Evolutionary conservation across 1,140 invertebrate genomes (phyloP).

Genomic region (Steinernema feltiae): DNA sequence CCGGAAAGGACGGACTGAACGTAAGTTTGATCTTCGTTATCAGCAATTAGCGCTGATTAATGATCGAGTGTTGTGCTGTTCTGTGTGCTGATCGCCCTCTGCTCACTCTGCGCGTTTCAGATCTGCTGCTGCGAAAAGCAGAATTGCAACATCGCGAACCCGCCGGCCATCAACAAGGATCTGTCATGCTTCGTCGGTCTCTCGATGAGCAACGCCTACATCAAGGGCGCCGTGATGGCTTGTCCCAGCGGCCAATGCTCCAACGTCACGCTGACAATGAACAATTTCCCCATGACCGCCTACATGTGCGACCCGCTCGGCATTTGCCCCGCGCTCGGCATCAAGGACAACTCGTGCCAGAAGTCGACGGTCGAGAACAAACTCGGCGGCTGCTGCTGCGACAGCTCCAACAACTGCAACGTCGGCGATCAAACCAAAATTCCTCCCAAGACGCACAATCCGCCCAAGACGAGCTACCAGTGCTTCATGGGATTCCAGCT

Average conservation of each 20-base stretch:
- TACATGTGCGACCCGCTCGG: background rate
- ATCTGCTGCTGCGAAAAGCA: background rate
- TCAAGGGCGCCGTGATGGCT: constrained; percentile 6
- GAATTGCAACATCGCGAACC: background rate
- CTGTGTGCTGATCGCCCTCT: background rate
- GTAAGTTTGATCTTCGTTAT: background rate
- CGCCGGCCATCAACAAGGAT: constrained; percentile 6
- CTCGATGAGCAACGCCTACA: constrained; percentile 21
- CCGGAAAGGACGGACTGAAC: background rate
- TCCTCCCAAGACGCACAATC: background rate
- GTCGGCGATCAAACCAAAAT: background rate
- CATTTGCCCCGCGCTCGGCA: background rate
- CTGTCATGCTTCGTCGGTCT: background rate
- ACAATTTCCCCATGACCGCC: background rate
- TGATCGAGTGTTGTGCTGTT: background rate
- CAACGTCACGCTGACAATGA: background rate
- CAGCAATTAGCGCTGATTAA: too few relatives aligned
- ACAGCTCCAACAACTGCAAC: constrained; percentile 29
- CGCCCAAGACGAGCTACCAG: background rate
- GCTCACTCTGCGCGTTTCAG: too few relatives aligned
- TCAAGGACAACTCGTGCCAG: constrained; percentile 14
- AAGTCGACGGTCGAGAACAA: constrained; percentile 11
- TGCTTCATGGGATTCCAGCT: background rate
- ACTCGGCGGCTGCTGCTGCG: constrained; percentile 26
- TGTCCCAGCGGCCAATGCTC: background rate